Conservation (phyloP, 1,140 invertebrate species). For the Drosophila kohkoa region DNA sequence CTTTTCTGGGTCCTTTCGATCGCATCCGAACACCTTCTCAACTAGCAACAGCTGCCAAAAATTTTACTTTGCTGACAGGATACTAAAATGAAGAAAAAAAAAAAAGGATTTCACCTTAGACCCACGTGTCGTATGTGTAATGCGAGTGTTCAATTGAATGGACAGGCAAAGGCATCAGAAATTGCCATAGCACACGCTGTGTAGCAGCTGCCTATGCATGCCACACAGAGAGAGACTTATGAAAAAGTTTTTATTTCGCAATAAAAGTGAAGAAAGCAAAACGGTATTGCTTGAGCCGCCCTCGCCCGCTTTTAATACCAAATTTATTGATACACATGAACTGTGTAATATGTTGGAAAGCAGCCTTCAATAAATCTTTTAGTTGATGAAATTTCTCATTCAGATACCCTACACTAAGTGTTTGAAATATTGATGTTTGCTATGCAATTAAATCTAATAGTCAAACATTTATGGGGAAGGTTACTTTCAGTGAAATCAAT, state of each 20-base stretch:
- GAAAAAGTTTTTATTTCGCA: slow-evolving; percentile 28
- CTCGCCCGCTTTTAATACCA: slow-evolving; percentile 41
- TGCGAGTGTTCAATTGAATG: slow-evolving; percentile 56
- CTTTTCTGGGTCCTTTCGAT: background rate
- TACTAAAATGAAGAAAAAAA: slow-evolving; percentile 10
- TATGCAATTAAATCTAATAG: background rate
- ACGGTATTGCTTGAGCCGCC: slow-evolving; percentile 18
- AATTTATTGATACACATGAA: slow-evolving; percentile 28
- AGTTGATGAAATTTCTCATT: slow-evolving; percentile 25
- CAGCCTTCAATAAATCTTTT: slow-evolving; percentile 19
- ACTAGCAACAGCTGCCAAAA: slow-evolving; percentile 52
- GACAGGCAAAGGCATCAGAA: slow-evolving; percentile 39
- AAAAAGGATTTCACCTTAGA: slow-evolving; percentile 42
- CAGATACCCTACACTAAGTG: background rate
- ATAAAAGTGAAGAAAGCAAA: slow-evolving; percentile 20
- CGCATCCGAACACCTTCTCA: slow-evolving; percentile 22
- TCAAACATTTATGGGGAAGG: background rate
- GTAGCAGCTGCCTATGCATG: slow-evolving; percentile 25
- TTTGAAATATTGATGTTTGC: background rate
- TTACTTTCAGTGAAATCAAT: background rate
- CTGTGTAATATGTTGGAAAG: slow-evolving; percentile 4
- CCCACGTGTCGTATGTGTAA: slow-evolving; percentile 53
- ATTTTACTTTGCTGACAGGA: slow-evolving; percentile 63
- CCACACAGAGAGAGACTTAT: background rate
- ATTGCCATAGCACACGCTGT: slow-evolving; percentile 13